A percentile compares a stretch with the other conserved stretches of the same genome.
Conservation (phyloP, 2,888 invertebrate species). For the Stenchaetothrips biformis region DNA sequence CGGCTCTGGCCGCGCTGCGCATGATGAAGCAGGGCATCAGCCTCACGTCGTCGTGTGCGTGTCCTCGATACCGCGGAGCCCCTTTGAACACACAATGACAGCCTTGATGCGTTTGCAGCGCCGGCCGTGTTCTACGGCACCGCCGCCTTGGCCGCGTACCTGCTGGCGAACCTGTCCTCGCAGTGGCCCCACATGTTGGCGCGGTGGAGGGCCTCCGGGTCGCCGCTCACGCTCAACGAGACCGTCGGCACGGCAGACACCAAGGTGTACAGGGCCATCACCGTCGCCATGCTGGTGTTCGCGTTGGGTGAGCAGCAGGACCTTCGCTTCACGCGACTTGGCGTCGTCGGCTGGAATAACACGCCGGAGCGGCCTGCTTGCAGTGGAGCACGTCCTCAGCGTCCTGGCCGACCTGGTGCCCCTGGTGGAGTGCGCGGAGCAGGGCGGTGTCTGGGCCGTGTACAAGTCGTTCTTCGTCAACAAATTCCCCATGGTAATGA, state of each 20-base stretch:
- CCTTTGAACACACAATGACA: too few species aligned
- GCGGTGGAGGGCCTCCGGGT: not conserved
- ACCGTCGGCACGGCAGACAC: not conserved
- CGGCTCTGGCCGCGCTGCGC: not conserved
- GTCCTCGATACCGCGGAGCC: not conserved
- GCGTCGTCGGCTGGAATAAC: too few species aligned
- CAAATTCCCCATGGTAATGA: not conserved
- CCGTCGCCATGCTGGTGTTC: not conserved
- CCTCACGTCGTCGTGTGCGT: not conserved
- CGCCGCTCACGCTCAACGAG: not conserved
- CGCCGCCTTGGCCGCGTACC: not conserved
- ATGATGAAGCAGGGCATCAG: not conserved
- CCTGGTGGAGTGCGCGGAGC: not conserved
- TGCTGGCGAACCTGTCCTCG: not conserved
- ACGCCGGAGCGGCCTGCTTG: not conserved
- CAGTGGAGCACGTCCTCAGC: slow-evolving; percentile 12
- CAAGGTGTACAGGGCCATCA: not conserved
- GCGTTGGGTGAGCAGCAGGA: not conserved
- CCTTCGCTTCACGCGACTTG: not conserved
- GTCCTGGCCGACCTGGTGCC: not conserved
- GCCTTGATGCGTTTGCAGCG: too few species aligned
- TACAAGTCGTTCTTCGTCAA: slow-evolving; percentile 10
- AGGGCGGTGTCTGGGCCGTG: not conserved
- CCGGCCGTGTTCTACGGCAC: not conserved
- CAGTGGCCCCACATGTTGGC: not conserved